phyloP scores from a whole-genome alignment of 2,888 invertebrate species.

The Seira musarum region DNA sequence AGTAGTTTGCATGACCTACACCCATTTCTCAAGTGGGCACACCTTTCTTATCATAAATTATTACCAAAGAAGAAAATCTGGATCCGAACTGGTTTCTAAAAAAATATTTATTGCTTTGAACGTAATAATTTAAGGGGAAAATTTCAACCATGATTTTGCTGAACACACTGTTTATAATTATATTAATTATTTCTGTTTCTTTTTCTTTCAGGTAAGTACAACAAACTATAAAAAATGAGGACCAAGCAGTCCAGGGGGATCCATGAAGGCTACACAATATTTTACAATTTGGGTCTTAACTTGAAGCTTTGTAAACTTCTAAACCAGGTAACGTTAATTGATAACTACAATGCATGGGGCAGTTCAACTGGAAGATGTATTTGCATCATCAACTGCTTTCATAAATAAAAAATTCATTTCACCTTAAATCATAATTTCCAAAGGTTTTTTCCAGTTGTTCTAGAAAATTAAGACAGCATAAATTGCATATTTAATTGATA shows the following conservation, averaged over 20 bases:
- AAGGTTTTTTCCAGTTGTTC: too few species aligned
- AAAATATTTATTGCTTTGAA: background rate
- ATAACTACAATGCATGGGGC: background rate
- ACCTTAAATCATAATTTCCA: too few species aligned
- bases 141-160: background rate
- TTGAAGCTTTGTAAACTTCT: too few species aligned
- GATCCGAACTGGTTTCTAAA: constrained; percentile 29
- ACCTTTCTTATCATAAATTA: constrained; percentile 7
- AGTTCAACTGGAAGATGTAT: too few species aligned
- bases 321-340: background rate
- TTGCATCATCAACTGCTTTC: too few species aligned
- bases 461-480: too few species aligned
- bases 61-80: constrained; percentile 23
- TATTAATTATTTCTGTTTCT: constrained; percentile 24
- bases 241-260: constrained; percentile 8
- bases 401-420: too few species aligned
- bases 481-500: too few species aligned
- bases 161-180: background rate
- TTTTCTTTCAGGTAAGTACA: constrained; percentile 48
- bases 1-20: constrained; percentile 37
- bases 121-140: background rate
- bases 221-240: background rate
- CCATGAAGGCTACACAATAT: constrained; percentile 32
- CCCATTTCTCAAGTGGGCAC: constrained; percentile 36
- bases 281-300: too few species aligned